Conservation (phyloP, 2,888 invertebrate species). For the Lasius fuliginosus region DNA sequence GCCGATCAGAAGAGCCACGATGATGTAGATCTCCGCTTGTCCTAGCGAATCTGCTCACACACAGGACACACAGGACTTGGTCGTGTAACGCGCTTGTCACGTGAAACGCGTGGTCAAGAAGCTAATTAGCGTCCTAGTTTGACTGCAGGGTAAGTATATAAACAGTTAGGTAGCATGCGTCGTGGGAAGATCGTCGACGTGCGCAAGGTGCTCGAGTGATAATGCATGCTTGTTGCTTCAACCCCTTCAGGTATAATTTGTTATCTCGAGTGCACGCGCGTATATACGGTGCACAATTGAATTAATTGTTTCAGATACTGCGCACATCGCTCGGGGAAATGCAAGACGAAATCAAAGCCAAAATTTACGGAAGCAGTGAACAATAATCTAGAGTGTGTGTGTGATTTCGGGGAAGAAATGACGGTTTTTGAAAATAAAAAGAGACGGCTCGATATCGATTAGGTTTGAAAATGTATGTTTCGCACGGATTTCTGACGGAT, state of each 20-base stretch:
- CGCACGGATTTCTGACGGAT: too few relatives aligned
- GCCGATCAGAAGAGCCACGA: slow-evolving; percentile 91
- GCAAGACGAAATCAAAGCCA: slow-evolving; percentile 4
- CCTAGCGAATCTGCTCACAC: slow-evolving; percentile 86
- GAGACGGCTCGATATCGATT: not conserved
- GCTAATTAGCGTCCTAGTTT: slow-evolving; percentile 12
- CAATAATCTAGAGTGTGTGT: not conserved
- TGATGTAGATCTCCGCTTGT: slow-evolving; percentile 92
- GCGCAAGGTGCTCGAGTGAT: slow-evolving; percentile 18
- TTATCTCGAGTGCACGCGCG: slow-evolving; percentile 3
- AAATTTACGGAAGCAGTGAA: not conserved
- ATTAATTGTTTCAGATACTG: slow-evolving; percentile 30
- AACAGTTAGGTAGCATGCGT: slow-evolving; percentile 19
- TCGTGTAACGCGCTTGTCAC: slow-evolving; percentile 21
- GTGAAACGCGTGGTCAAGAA: slow-evolving; percentile 13
- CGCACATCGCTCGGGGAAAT: not conserved
- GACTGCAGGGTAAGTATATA: not conserved
- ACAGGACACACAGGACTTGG: not conserved
- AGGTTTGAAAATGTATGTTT: not conserved
- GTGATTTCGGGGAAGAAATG: not conserved
- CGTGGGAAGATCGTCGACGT: slow-evolving; percentile 9
- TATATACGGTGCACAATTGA: slow-evolving; percentile 7
- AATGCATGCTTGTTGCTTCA: slow-evolving; percentile 48
- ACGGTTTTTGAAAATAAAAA: not conserved
- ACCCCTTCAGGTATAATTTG: slow-evolving; percentile 41